Evolutionary conservation across 2,113 vertebrate species (phyloP), one percentile per base, ranked within the genome.

Genomic region (Tachysurus fulvidraco): DNA sequence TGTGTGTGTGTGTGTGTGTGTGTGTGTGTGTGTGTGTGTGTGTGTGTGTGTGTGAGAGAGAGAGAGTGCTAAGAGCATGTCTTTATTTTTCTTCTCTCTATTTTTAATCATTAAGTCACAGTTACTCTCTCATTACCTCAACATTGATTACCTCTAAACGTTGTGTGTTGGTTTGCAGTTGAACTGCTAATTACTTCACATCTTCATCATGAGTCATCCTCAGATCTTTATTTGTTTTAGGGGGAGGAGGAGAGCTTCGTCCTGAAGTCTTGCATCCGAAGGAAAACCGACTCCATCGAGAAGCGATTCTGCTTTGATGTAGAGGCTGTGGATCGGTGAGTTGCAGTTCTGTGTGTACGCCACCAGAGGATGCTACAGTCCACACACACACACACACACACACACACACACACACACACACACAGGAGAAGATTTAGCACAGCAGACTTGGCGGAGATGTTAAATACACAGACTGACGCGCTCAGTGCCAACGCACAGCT

Each of bases 291-390:
- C 91, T 99, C 98, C 0, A 99, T 99, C 0, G 98, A 99, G 92
- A 99, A 99, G 95, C 96, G 98, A 86, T 99, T 99, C 92, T 99
- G 98, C 92, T 99, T 99, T 85, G 98, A 99, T 0, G 96, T 99
- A 86, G 98, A 99, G 91, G 95, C 96, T 5, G 93, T 97, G 3
- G 98, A 99, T 91, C 94, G 97, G 98, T 99, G 92, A 96, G 96
- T 93, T 85, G 90, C 84, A 88, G 83, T 89, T 81, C n/a, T 74
- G n/a, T 17, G 4, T 9, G 13, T 25, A 36, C 0, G 3, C 86
- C 94, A 93, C 89, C 69, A 11, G 93, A 83, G 88, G 92, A 90
- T 25, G 90, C 86, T 89, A 84, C 81, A 88, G 81, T 73, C 83
- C 86, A 62, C 13, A 83, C 46, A 50, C 46, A 50, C 46, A 50